phyloP scores from a whole-genome alignment of 1,140 invertebrate species.

The Helicoverpa zea region DNA sequence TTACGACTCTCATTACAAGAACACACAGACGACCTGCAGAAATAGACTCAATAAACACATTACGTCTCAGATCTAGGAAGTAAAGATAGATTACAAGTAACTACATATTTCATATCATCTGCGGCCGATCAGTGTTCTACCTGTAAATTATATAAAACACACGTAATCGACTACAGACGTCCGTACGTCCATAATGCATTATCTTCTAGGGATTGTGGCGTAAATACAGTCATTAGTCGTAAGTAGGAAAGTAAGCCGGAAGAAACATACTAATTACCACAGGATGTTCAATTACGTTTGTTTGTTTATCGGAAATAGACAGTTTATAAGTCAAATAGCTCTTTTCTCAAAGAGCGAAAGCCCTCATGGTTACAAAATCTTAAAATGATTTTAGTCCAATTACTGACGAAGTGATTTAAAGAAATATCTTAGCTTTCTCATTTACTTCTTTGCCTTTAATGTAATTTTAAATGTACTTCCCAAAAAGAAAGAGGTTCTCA shows the following conservation, averaged over 20 bases:
- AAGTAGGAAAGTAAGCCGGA: neutral
- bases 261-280: no score
- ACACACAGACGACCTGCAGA: neutral
- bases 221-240: neutral
- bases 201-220: neutral
- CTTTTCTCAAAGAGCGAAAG: no score
- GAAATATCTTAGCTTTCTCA: no score
- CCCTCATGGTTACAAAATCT: no score
- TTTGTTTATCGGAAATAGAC: no score
- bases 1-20: neutral
- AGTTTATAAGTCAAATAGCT: no score
- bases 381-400: no score
- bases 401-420: no score
- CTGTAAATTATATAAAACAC: conserved; percentile 4
- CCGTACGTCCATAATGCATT: neutral
- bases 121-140: neutral
- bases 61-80: conserved; percentile 17
- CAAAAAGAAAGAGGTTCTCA: no score
- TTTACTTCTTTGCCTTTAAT: no score
- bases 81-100: conserved; percentile 17
- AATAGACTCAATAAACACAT: neutral
- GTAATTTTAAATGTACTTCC: no score
- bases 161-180: neutral
- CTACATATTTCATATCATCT: conserved; percentile 14
- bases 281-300: no score